phyloP scores from a whole-genome alignment of 1,140 invertebrate species.

The Panagrolaimus sp. region DNA sequence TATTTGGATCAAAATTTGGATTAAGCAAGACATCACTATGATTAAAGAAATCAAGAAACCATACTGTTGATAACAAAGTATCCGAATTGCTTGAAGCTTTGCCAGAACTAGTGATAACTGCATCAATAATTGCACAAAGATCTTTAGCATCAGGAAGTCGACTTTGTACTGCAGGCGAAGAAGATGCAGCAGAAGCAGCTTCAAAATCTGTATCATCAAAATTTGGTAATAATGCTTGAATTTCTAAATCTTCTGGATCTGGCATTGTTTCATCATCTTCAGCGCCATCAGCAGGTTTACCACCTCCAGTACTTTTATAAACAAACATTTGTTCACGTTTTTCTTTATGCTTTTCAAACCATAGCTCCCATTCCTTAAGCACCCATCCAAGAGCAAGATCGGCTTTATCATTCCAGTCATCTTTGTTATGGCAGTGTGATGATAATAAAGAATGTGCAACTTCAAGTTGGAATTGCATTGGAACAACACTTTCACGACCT shows the following conservation, averaged over 20 bases:
- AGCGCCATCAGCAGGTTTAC: constrained; percentile 68
- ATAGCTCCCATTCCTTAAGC: constrained; percentile 29
- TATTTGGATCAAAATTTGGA: neutral
- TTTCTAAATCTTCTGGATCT: constrained; percentile 21
- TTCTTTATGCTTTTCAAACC: constrained; percentile 65
- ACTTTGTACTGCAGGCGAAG: neutral
- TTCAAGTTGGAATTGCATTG: constrained; percentile 21
- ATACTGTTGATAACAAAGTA: constrained; percentile 12
- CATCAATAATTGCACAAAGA: constrained; percentile 11
- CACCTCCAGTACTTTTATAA: constrained; percentile 69
- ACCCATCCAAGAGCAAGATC: constrained; percentile 30
- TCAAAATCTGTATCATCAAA: constrained; percentile 15
- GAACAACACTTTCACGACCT: constrained; percentile 13
- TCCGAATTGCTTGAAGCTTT: constrained; percentile 3
- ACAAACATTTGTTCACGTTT: constrained; percentile 72
- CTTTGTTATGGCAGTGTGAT: too few species aligned
- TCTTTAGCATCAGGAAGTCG: constrained; percentile 13
- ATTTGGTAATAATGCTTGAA: constrained; percentile 27
- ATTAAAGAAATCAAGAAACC: constrained; percentile 11
- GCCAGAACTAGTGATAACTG: neutral
- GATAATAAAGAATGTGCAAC: constrained; percentile 16
- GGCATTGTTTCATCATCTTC: constrained; percentile 51
- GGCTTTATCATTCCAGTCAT: neutral
- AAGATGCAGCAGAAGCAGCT: neutral
- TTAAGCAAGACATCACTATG: neutral